Percentiles rank a stretch among this genome's conserved stretches.
phyloP scores from a whole-genome alignment of 2,797 vertebrate species.

The Crotalus adamanteus region DNA sequence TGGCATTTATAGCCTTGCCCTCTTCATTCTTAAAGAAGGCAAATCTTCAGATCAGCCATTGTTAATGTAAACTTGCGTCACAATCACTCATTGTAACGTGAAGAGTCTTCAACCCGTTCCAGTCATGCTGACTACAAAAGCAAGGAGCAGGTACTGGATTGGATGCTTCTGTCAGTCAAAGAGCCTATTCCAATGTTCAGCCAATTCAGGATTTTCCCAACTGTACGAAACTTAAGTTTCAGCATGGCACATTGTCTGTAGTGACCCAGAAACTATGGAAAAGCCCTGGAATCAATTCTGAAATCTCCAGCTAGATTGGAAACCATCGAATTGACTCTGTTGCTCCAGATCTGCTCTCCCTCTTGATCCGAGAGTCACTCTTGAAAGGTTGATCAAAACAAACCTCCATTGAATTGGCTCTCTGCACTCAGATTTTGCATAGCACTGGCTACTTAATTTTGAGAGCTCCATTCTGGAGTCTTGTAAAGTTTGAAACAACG shows the following conservation, averaged over 20 bases:
- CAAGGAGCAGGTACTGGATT: background rate
- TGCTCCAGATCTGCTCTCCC: background rate
- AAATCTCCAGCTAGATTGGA: background rate
- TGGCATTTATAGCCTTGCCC: background rate
- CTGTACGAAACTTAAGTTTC: background rate
- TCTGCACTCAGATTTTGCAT: background rate
- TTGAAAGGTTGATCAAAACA: background rate
- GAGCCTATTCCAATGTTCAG: background rate
- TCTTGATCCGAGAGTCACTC: background rate
- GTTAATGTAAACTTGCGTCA: too few relatives aligned
- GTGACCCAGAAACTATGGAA: background rate
- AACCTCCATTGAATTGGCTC: background rate
- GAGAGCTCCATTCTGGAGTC: background rate
- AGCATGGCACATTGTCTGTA: background rate
- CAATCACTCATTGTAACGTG: background rate
- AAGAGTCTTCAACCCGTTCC: background rate
- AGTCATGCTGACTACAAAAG: background rate
- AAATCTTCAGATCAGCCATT: background rate
- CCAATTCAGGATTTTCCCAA: background rate
- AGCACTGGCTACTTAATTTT: background rate
- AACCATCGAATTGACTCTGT: background rate
- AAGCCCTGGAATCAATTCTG: background rate
- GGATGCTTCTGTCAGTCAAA: background rate
- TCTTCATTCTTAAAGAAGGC: background rate
- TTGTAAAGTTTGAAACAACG: background rate